Conservation (phyloP, 2,888 invertebrate species). For the Orthonevra nobilis region DNA sequence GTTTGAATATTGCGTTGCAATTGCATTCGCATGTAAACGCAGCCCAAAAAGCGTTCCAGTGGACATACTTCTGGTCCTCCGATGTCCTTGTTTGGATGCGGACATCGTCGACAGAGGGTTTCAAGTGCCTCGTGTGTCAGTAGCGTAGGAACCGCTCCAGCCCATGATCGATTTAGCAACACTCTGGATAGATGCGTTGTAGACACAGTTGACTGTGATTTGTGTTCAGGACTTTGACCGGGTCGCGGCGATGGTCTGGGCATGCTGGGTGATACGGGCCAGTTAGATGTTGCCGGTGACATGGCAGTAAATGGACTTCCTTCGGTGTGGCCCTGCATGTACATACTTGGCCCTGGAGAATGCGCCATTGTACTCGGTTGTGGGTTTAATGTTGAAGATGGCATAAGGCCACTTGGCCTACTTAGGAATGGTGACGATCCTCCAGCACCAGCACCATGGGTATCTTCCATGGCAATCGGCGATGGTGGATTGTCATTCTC, state of each 20-base stretch:
- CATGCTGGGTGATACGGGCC: constrained; percentile 95
- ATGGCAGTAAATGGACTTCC: constrained; percentile 89
- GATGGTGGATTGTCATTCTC: constrained; percentile 98
- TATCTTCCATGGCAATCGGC: constrained; percentile 85
- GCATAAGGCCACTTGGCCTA: constrained; percentile 80
- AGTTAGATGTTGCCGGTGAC: constrained; percentile 87
- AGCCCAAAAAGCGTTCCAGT: constrained; percentile 94
- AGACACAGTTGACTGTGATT: constrained; percentile 76
- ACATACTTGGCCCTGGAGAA: constrained; percentile 82
- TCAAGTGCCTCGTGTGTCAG: constrained; percentile 94
- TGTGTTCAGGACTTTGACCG: constrained; percentile 88
- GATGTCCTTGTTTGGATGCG: constrained; percentile 85
- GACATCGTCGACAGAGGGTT: constrained; percentile 88
- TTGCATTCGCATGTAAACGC: constrained; percentile 93
- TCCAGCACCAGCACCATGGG: constrained; percentile 78
- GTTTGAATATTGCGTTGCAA: constrained; percentile 91
- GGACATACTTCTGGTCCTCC: constrained; percentile 90
- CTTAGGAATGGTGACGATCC: constrained; percentile 79
- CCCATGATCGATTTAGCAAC: constrained; percentile 92
- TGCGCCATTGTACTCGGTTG: constrained; percentile 80
- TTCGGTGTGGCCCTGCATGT: constrained; percentile 85
- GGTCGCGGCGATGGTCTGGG: constrained; percentile 92
- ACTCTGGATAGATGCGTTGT: constrained; percentile 82
- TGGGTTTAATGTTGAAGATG: constrained; percentile 80
- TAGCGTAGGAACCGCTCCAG: constrained; percentile 94